Conservation (phyloP, 2,113 vertebrate genomes). For the Lethenteron reissneri region DNA sequence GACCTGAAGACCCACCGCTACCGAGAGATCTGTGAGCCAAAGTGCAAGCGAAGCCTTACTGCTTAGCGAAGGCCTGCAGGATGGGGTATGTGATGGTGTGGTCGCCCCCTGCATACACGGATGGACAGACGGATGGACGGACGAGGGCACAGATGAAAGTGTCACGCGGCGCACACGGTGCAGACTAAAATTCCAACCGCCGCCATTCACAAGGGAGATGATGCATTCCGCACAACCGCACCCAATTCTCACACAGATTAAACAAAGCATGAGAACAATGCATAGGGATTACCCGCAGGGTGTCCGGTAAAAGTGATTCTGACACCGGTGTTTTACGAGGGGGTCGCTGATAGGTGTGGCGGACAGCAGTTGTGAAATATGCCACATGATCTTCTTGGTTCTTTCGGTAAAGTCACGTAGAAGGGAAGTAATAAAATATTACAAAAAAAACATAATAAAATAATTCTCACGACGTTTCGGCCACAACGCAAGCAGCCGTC, state of each 20-base stretch:
- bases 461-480: too few species aligned
- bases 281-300: background rate
- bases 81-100: conserved; percentile 80
- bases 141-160: conserved; percentile 1
- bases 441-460: too few species aligned
- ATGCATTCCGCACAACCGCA: background rate
- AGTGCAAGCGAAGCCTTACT: conserved; percentile 27
- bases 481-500: too few species aligned
- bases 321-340: too few species aligned
- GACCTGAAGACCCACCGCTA: too few species aligned
- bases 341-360: too few species aligned
- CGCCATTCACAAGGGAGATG: background rate
- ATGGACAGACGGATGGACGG: background rate
- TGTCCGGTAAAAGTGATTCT: too few species aligned
- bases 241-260: background rate
- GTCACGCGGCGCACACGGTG: background rate
- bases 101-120: conserved; percentile 43
- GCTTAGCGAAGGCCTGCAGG: conserved; percentile 51
- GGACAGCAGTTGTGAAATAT: too few species aligned
- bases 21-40: too few species aligned
- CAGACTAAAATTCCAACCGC: background rate
- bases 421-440: too few species aligned
- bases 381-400: too few species aligned
- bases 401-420: too few species aligned
- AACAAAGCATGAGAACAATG: background rate